Base-by-base conservation (phyloP, 2,797 vertebrate genomes). In the Helicolenus hilgendorfi region DNA sequence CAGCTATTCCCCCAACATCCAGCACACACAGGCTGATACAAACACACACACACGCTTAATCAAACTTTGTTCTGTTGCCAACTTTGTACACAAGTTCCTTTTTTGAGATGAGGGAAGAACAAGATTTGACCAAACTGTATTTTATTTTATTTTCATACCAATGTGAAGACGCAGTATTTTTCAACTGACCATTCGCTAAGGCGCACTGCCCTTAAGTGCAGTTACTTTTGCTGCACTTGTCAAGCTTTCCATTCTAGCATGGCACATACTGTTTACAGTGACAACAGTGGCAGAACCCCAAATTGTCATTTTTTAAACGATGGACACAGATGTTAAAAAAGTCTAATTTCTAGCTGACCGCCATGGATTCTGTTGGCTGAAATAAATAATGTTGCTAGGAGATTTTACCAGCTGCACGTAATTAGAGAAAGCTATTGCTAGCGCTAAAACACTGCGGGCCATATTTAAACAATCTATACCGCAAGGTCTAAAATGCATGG, bases 1-100 rank as follows among this genome's bases (percentile, higher is more conserved):
- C 95, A 95, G 89, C 95, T 96, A 97, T 96, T 97, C 97, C 96
- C 97, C 75, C 77, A 96, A 95, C 96, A 95, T 94, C 70, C 75
- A 86, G 81, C 80, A 84, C 84, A 89, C 86, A 77, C 58, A 86
- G 36, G 74, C 55, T 83, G 91, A 78, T 29, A 78, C 65, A 9
- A 65, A 79, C 15, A 77, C 26, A 36, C 65, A 60, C 55, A 72
- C 72, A 60, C 64, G 74, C 76, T 73, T 77, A 8, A 67, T 71
- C 64, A 22, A 92, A 91, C 81, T 94, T 92, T 89, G 81, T 89
- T 91, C 71, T 55, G 38, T 58, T 81, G 59, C 59, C 75, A 91
- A 92, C 83, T 94, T 91, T 85, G 55, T 81, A 81, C 65, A 53
- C 26, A 78, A 78, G 62, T 83, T 90, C 11, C 15, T 60, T 60